Percentiles rank a stretch among this genome's conserved stretches.
These are phyloP conservation scores for Diplolepis rosae DNA, from an alignment of 2,888 invertebrate genomes.

Conservation along the genomic window DNA sequence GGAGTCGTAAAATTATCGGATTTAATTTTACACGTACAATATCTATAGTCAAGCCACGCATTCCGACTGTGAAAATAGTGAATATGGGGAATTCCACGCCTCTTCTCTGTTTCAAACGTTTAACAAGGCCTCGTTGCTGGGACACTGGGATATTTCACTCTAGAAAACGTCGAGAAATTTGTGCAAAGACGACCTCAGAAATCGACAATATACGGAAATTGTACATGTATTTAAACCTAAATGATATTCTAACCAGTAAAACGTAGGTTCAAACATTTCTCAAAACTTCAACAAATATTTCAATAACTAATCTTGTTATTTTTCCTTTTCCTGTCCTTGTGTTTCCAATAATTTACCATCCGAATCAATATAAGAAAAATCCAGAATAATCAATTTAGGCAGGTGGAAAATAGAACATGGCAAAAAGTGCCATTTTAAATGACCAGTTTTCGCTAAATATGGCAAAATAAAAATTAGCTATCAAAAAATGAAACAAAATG, in stretches of 20 bases:
- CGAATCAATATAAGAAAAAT: no score
- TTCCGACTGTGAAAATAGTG: constrained; percentile 16
- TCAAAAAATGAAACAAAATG: no score
- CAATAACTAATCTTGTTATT: no score
- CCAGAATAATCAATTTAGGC: no score
- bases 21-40: constrained; percentile 23
- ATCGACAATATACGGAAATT: neutral
- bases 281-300: no score
- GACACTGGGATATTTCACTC: constrained; percentile 14
- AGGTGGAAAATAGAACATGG: no score
- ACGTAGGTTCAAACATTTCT: neutral
- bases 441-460: no score
- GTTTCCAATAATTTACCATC: no score
- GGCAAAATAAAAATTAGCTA: no score
- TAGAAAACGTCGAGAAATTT: neutral
- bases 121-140: constrained; percentile 26
- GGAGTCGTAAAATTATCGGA: constrained; percentile 25
- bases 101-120: constrained; percentile 18
- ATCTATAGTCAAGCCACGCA: constrained; percentile 23
- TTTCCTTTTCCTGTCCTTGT: no score
- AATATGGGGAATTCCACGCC: constrained; percentile 29
- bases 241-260: neutral
- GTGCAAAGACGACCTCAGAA: neutral
- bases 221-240: neutral
- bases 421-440: no score